Conservation (phyloP, 2,113 vertebrate species). For the Xyliphius kryptos region DNA sequence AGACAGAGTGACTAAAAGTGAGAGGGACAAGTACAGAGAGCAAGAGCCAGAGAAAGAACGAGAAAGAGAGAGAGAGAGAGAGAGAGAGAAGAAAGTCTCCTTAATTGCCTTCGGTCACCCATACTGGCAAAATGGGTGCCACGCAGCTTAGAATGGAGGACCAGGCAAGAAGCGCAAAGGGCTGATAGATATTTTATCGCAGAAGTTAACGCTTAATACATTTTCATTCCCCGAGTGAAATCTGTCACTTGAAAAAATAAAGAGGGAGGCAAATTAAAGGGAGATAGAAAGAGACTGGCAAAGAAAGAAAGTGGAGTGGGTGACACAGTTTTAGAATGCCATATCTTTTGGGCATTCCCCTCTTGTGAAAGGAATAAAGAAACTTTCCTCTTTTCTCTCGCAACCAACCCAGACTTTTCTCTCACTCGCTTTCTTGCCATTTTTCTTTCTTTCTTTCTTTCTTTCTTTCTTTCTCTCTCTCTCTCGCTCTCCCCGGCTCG, state of each 20-base stretch:
- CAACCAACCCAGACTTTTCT: neutral
- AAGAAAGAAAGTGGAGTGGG: constrained; percentile 62
- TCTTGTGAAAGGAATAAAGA: constrained; percentile 68
- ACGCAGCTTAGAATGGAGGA: constrained; percentile 61
- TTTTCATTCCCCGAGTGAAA: constrained; percentile 73
- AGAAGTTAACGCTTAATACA: constrained; percentile 70
- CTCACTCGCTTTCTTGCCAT: constrained; percentile 58
- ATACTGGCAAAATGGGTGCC: constrained; percentile 57
- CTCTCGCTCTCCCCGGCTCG: constrained; percentile 51
- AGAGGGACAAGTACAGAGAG: constrained; percentile 1
- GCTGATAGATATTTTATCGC: constrained; percentile 72
- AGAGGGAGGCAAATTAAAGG: constrained; percentile 67
- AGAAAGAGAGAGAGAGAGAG: neutral
- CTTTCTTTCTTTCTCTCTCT: constrained; percentile 60
- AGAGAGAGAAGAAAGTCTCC: constrained; percentile 54
- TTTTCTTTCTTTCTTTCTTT: constrained; percentile 38
- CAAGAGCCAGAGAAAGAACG: neutral
- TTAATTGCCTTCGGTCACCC: constrained; percentile 72
- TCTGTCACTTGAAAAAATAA: constrained; percentile 71
- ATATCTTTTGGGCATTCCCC: constrained; percentile 67
- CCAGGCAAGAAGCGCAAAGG: constrained; percentile 50
- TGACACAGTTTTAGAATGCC: constrained; percentile 70
- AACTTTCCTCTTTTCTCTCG: constrained; percentile 53
- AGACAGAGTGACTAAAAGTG: constrained; percentile 16
- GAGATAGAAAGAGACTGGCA: constrained; percentile 62